Evolutionary conservation across 2,797 vertebrate species (phyloP), one percentile per base, ranked within the genome.

Genomic region (Manis pentadactyla): DNA sequence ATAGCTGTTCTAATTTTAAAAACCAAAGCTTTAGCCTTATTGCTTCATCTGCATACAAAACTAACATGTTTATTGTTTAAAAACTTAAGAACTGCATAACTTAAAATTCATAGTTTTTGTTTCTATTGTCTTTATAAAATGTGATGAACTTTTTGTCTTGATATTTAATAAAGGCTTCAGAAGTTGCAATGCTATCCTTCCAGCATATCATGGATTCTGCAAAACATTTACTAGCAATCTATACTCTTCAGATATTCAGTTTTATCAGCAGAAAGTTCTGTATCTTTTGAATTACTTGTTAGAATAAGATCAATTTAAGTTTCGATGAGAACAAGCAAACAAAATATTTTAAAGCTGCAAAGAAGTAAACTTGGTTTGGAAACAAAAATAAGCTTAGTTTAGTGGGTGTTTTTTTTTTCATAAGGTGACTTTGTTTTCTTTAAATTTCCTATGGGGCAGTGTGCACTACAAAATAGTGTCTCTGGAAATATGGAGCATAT

Each of bases 61-160:
- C 15, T 73, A 73, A 29, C 13, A 61, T 77, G 11, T n/a, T 89
- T 71, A 75, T 82, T 79, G 31, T 84, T 93, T 79, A 49, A 94
- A 86, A 74, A n/a, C 83, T 73, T 95, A 29, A 89, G 49, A 74
- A 94, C 29, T 51, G 14, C 15, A n/a, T 39, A 39, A 39, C 19
- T 94, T 78, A 74, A 83, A 95, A 7, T 42, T 39, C 63, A 1
- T 29, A 88, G 79, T 15, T 34, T 93, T 93, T 84, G 37, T 59
- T 87, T 78, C 86, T 14, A 61, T 82, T 89, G 31, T 34, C 37
- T 94, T 71, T 90, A 49, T 57, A 93, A 93, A 86, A 82, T 79
- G 19, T 29, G 19, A 46, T 87, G n/a, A 85, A 78, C 3, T 63
- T 37, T 37, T 37, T 37, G 15, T 77, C 14, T 29, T 71, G 23